These are phyloP conservation scores for Vireo altiloquus DNA, from an alignment of 2,113 vertebrate species.

Conservation along the genomic window DNA sequence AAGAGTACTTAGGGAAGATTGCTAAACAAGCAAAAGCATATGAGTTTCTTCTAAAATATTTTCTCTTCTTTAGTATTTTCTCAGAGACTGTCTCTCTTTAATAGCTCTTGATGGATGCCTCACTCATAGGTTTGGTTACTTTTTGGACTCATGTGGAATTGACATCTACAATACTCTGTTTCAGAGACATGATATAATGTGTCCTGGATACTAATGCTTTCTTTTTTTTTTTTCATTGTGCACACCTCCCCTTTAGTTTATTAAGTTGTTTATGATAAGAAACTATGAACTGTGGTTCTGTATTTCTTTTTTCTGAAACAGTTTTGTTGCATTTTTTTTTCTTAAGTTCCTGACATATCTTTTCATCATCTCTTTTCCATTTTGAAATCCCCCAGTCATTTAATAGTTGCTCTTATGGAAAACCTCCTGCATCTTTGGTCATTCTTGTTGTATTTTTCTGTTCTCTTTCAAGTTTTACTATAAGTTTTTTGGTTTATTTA, in stretches of 20 bases:
- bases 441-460: background rate
- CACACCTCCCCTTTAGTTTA: background rate
- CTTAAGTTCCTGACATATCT: background rate
- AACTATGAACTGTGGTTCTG: background rate
- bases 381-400: background rate
- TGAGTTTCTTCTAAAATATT: background rate
- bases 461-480: background rate
- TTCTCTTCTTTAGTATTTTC: background rate
- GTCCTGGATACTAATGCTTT: background rate
- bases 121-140: background rate
- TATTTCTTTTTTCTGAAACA: background rate
- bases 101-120: background rate
- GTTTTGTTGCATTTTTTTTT: background rate
- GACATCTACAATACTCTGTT: background rate
- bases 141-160: background rate
- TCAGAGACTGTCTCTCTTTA: background rate
- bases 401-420: background rate
- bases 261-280: background rate
- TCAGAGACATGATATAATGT: background rate
- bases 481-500: background rate
- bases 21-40: background rate
- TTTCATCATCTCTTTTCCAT: background rate
- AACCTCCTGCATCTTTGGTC: background rate
- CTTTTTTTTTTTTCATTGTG: background rate
- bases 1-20: background rate